phyloP scores from a whole-genome alignment of 2,797 vertebrate genomes.

The Avahi laniger region DNA sequence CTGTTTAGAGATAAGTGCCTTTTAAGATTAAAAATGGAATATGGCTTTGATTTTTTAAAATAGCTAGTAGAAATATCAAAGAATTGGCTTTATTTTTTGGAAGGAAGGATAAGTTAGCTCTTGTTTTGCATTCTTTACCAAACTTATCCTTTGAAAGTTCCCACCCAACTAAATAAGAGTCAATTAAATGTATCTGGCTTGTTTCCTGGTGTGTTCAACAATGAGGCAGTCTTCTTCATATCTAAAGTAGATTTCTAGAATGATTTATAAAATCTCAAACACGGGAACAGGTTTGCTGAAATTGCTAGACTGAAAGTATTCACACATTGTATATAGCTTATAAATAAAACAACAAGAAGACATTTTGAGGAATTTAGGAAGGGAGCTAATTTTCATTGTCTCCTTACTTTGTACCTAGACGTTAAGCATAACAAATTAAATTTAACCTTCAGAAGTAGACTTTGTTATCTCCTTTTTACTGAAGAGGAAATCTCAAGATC shows the following conservation, averaged over 20 bases:
- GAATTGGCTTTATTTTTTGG: conserved; percentile 42
- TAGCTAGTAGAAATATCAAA: conserved; percentile 45
- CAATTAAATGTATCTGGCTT: conserved; percentile 30
- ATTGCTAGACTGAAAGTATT: neutral
- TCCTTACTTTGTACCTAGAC: neutral
- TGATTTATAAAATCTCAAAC: conserved; percentile 17
- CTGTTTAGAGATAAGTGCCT: conserved; percentile 7
- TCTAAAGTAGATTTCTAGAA: conserved; percentile 18
- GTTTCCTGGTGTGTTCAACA: conserved; percentile 12
- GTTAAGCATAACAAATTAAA: neutral
- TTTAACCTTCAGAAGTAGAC: neutral
- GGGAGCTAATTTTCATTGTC: neutral
- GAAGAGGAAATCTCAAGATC: neutral
- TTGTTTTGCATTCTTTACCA: conserved; percentile 39
- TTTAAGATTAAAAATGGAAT: conserved; percentile 44
- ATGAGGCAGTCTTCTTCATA: neutral
- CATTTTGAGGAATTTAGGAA: neutral
- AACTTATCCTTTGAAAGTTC: conserved; percentile 10
- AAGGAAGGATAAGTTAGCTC: neutral
- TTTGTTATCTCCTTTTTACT: neutral
- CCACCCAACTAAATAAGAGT: neutral
- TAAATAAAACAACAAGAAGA: neutral
- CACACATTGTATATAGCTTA: neutral
- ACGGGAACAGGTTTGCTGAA: neutral
- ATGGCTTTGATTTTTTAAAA: conserved; percentile 30